Base-by-base conservation (phyloP, 2,113 vertebrate species). In the Osmerus mordax region DNA sequence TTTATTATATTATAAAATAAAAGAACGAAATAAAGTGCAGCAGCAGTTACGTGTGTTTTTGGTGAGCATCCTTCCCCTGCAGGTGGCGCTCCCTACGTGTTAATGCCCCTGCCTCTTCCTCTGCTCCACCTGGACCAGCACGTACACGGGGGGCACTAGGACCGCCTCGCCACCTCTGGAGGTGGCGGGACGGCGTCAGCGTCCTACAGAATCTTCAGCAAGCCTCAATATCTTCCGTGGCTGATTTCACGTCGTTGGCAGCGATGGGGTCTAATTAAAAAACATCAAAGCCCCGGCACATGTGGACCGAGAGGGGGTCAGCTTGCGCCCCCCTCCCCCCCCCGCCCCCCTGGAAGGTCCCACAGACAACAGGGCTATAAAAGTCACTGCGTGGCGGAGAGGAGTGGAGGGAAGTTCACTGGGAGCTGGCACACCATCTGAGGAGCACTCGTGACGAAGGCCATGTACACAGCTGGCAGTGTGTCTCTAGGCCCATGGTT, bases 371-470 rank as follows among this genome's bases (percentile, higher is more conserved):
- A 75, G 72, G 53, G 56, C 62, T 28, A 67, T 71, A 73, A 75
- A 68, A 0, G 52, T 69, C 73, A 19, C 74, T 29, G 52, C 28
- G 2, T 67, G 78, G 63, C 32, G 75, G 60, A n/a, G 66, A 76
- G 76, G 69, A 83, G 74, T 3, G 64, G 69, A 76, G 25, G 60
- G 58, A 76, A 66, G 75, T 19, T 21, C 64, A 65, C 15, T n/a
- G 80, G 64, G 80, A 86, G 74, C 11, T 88, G 87, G 81, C 83
- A 74, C 78, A 67, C 78, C 84, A 78, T 89, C 83, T 86, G 67
- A 89, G 73, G 54, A 81, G 68, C 16, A 29, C 65, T 25, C 2
- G 59, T 55, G 67, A 60, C 47, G 69, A 79, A 81, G 84, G 84
- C 84, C 79, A 76, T 66, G 72, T 64, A 65, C 52, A 41, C 80